These are phyloP conservation scores for Lepidurus apus DNA, from an alignment of 1,140 invertebrate genomes.

Conservation along the genomic window DNA sequence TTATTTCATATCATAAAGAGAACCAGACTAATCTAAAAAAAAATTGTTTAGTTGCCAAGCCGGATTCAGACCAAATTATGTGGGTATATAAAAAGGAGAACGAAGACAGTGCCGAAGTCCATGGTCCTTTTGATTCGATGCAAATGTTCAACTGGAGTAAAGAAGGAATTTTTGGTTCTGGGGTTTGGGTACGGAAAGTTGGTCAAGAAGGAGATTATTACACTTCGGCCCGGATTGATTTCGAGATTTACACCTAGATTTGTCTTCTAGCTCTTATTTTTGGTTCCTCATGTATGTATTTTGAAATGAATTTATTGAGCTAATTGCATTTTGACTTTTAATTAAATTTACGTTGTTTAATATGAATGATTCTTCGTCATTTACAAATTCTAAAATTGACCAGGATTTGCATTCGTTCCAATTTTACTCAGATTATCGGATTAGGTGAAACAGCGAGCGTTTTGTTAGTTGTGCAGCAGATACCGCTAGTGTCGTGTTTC, in stretches of 20 bases:
- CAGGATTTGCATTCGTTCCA: no score
- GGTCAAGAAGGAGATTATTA: constrained; percentile 72
- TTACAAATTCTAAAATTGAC: no score
- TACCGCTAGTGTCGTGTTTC: no score
- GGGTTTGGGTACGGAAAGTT: constrained; percentile 75
- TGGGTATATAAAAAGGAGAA: constrained; percentile 92
- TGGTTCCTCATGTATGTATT: background rate
- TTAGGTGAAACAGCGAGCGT: no score
- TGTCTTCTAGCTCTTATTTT: constrained; percentile 17
- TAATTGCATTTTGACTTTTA: background rate
- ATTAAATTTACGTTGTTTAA: background rate
- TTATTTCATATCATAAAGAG: background rate
- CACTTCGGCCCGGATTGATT: constrained; percentile 82
- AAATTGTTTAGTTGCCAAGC: constrained; percentile 11
- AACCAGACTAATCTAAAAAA: background rate
- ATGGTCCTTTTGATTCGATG: constrained; percentile 74
- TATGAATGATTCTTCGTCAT: no score
- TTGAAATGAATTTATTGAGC: constrained; percentile 10
- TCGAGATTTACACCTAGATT: constrained; percentile 71
- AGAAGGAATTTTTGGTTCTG: constrained; percentile 78
- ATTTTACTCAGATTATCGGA: no score
- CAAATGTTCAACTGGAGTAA: constrained; percentile 84
- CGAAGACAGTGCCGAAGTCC: constrained; percentile 64
- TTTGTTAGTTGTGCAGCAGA: no score
- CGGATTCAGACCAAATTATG: constrained; percentile 50